Conservation (phyloP, 2,113 vertebrate species). For the Garra rufa region DNA sequence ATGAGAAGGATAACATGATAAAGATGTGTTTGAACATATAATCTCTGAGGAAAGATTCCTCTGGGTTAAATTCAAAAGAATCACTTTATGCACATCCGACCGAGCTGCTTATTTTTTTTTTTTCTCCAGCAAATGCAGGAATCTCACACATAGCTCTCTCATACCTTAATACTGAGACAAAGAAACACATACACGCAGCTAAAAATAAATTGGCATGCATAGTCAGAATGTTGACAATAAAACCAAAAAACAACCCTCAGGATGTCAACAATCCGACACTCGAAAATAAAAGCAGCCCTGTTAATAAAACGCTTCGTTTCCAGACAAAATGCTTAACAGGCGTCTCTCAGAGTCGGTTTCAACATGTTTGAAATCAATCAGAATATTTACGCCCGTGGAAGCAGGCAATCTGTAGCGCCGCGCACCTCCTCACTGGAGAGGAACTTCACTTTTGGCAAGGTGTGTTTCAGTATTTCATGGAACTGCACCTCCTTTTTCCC, state of each 20-base stretch:
- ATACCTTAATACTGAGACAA: constrained; percentile 7
- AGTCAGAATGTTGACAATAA: constrained; percentile 12
- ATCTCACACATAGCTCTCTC: background rate
- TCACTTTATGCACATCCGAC: constrained; percentile 54
- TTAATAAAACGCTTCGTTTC: constrained; percentile 6
- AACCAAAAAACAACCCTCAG: constrained; percentile 1
- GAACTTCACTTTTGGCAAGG: constrained; percentile 39
- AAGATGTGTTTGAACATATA: constrained; percentile 53
- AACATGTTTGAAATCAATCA: constrained; percentile 44
- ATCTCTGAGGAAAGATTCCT: constrained; percentile 58
- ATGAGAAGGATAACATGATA: constrained; percentile 59
- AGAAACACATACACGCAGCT: background rate
- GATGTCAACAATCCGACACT: background rate
- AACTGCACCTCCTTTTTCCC: constrained; percentile 13
- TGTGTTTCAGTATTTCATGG: constrained; percentile 27
- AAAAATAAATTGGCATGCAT: background rate
- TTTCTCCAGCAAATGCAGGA: background rate
- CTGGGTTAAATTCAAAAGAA: constrained; percentile 53
- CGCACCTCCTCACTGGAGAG: constrained; percentile 27
- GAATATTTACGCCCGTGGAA: constrained; percentile 48
- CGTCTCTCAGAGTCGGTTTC: background rate
- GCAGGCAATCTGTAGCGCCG: constrained; percentile 44
- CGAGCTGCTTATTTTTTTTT: constrained; percentile 9
- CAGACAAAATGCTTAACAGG: constrained; percentile 38
- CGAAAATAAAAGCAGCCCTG: background rate